phyloP scores from a whole-genome alignment of 2,113 vertebrate species.

The Triplophysa siluroides region DNA sequence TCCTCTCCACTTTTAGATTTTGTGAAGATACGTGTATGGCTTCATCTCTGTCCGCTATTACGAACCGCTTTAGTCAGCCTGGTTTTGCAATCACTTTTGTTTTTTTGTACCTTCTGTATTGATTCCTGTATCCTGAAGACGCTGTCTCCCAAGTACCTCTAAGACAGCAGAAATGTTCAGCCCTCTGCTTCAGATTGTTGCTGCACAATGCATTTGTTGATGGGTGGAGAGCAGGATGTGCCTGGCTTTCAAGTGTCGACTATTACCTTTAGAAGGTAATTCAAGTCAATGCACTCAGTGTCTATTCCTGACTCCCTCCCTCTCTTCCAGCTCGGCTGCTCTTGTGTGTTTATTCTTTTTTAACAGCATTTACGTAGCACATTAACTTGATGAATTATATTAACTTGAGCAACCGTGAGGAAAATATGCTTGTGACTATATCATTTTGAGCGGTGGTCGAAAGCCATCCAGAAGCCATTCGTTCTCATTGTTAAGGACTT shows the following conservation, averaged over 20 bases:
- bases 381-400: constrained; percentile 60
- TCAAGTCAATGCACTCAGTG: not conserved
- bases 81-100: not conserved
- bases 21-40: not conserved
- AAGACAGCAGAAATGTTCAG: not conserved
- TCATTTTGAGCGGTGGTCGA: constrained; percentile 47
- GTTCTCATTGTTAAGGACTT: constrained; percentile 26
- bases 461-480: constrained; percentile 35
- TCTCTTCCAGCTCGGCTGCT: not conserved
- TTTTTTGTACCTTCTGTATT: not conserved
- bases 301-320: not conserved
- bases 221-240: constrained; percentile 14
- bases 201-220: not conserved
- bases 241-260: not conserved
- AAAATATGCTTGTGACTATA: constrained; percentile 54
- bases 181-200: not conserved
- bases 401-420: constrained; percentile 49
- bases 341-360: constrained; percentile 42
- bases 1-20: constrained; percentile 5
- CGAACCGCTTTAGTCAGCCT: not conserved
- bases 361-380: constrained; percentile 36
- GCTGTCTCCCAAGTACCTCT: not conserved
- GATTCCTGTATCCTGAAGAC: not conserved
- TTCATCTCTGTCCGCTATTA: constrained; percentile 18
- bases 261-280: constrained; percentile 7